Base-by-base conservation (phyloP, 2,113 vertebrate species). In the Neogale vison region DNA sequence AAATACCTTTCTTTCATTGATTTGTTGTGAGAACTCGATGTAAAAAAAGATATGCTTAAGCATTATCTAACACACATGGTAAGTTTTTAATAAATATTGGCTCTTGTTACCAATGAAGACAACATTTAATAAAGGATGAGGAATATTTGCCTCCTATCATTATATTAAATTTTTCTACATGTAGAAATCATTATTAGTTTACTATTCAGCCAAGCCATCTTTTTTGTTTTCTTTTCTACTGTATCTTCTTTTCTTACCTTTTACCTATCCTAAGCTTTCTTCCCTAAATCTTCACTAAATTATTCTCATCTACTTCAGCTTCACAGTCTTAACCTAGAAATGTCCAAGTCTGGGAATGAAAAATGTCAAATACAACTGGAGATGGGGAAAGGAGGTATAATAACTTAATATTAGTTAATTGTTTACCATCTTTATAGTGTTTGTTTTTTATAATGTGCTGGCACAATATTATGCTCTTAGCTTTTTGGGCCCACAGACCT, bases 221-320 rank as follows among this genome's bases (percentile, higher is more conserved):
- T 89, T 89, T 77, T 84, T 93, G 21, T 69, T 83, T 72, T 88
- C 21, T 59, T 96, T 93, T 77, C 63, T 76, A 84, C n/a, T 71
- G 79, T 52, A 65, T 76, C 31, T 47, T 82, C 93, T 94, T 57
- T 92, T 52, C 50, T 52, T 80, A n/a, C 3, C 10, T 55, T 82
- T 47, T 52, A 39, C 26, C 80, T 26, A 88, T 69, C 23, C 39
- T 86, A 92, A 92, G 14, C 9, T 17, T 17, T 92, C n/a, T 81
- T 85, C 63, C 34, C 20, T 47, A 31, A 95, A 23, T 89, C 18
- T n/a, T 93, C 23, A 65, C 6, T 81, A 81, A 83, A 50, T 74
- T 85, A 86, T 61, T 36, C 11, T 82, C 14, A 72, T 17, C 17
- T 61, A 76, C 6, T 52, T 92, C 81, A 97, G 15, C 12, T 89